Evolutionary conservation across 2,888 invertebrate species (phyloP).

Genomic region (Drosophila anceps): DNA sequence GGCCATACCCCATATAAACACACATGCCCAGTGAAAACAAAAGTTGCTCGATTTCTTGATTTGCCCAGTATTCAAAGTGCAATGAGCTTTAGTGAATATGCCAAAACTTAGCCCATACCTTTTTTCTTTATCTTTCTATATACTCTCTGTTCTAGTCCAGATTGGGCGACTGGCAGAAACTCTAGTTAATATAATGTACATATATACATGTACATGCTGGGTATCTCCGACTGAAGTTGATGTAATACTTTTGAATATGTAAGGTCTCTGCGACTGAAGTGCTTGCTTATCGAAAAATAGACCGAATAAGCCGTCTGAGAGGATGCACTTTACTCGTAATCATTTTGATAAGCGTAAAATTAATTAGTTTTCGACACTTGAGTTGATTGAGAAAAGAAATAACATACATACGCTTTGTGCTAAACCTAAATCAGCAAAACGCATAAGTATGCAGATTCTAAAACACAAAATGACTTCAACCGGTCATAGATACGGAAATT

Average conservation of each 20-base stretch:
- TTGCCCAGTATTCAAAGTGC: neutral
- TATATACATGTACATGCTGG: too few species aligned
- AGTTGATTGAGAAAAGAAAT: conserved; percentile 52
- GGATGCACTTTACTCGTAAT: neutral
- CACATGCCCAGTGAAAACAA: conserved; percentile 39
- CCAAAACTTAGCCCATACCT: neutral
- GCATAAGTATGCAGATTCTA: conserved; percentile 24
- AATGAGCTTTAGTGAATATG: neutral
- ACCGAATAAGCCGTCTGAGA: neutral
- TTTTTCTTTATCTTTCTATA: neutral
- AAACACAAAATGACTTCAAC: conserved; percentile 24
- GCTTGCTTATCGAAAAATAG: neutral
- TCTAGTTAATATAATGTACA: neutral
- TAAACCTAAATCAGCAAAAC: conserved; percentile 37
- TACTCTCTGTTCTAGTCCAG: neutral
- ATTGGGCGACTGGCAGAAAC: neutral
- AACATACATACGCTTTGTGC: conserved; percentile 26
- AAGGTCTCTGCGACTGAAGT: neutral
- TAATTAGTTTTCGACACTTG: conserved; percentile 67
- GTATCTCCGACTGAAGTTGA: neutral
- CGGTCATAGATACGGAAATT: conserved; percentile 43
- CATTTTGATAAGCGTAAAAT: conserved; percentile 26
- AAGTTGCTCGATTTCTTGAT: conserved; percentile 22
- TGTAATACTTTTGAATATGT: neutral
- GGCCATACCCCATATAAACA: neutral